Evolutionary conservation across 2,113 vertebrate genomes (phyloP), one percentile per base, ranked within the genome.

Genomic region (Poeciliopsis prolifica): DNA sequence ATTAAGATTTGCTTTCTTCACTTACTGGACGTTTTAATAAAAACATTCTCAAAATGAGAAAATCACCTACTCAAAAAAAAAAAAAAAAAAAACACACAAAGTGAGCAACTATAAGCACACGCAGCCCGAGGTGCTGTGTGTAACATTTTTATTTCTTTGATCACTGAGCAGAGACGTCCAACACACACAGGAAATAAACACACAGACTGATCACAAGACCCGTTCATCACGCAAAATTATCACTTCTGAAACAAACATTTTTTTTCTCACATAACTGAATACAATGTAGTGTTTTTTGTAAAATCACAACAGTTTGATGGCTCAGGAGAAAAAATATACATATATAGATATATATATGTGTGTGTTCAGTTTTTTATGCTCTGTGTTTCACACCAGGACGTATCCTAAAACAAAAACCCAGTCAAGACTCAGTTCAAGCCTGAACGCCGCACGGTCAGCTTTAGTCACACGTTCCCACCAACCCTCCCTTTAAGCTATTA

Each of bases 111-210:
- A 5, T 26, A 64, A 15, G 58, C 61, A 0, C 30, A 40, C 0
- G 26, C 0, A 26, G 48, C 44, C 68, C 68, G 35, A 70, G 61
- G 19, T 68, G 22, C 51, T 35, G 37, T 65, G 29, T 74, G 33
- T 67, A 28, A 28, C 17, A 13, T 42, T 72, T 85, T 85, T 80
- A 75, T 70, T 78, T 28, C 15, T 71, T 17, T 54, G 15, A 54
- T 66, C n/a, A 31, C 28, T 17, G 2, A 72, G 19, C 31, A 65
- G 31, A 58, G 7, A 58, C 51, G 51, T 11, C 48, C 48, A 54
- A 54, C 48, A 54, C 19, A 30, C 17, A 24, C 29, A 35, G 6
- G 67, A 65, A 33, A 61, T 42, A 19, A 69, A 72, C 78, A 77
- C 70, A 63, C 12, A 11, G 40, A 62, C 31, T 70, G 67, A 58